Evolutionary conservation across 1,140 invertebrate species (phyloP), one percentile per base, ranked within the genome.

Genomic region (Habropoda laboriosa): DNA sequence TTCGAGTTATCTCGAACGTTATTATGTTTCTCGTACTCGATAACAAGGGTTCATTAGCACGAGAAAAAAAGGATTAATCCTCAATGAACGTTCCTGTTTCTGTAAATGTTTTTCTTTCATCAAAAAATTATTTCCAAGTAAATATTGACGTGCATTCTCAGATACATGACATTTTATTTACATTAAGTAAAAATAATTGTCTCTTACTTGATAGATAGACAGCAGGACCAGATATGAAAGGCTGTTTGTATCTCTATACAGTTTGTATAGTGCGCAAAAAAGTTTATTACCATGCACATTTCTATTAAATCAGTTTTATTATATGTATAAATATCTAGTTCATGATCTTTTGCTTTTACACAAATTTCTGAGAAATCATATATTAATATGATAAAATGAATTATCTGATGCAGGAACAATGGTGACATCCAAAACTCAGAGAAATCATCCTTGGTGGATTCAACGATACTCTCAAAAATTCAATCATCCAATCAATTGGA

Each of bases 401-500:
- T 49, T 21, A 32, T 72, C 5, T 16, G 12, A 89, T 89, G 0
- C 76, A 93, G 91, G 16, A 88, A 89, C 74, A 86, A 87, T 70
- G 66, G 70, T 4, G 74, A 81, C 7, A 79, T 71, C 38, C 58
- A 80, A 8, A 84, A 90, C 8, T 81, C 86, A 8, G 88, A 91
- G 32, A 90, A 88, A 40, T 80, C 86, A 0, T 79, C 85, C 21
- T 70, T 90, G 49, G 81, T 88, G 6, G 86, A 90, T 32, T 83
- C 89, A 10, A 66, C 58, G n/a, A 38, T 82, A 21, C 74, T 86
- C 7, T 87, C 89, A 53, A 89, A 90, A 35, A 91, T 90, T 3
- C 88, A 91, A 42, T 63, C 85, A 0, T 38, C 86, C 24, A 76
- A 63, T 13, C 58, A 81, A n/a, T 53, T 88, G 55, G 81, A 89